These are phyloP conservation scores for Vulpes vulpes DNA, from an alignment of 2,113 vertebrate species.

Conservation along the genomic window DNA sequence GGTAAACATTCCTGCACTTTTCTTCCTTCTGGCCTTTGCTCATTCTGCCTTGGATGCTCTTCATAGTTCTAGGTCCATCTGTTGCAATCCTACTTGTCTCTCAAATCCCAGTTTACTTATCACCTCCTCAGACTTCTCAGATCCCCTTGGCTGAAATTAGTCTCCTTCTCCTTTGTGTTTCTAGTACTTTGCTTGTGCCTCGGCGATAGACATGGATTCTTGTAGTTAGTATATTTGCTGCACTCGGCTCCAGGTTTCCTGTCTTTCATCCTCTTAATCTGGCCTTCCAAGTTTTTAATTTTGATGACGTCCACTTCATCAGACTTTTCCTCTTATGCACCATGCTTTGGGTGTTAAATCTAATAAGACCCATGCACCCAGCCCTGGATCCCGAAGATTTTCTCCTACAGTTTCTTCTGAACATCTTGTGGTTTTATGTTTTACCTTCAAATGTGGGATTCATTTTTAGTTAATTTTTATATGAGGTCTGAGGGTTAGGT, in stretches of 20 bases:
- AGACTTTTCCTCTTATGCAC: background rate
- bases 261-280: background rate
- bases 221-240: background rate
- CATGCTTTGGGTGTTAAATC: background rate
- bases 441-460: background rate
- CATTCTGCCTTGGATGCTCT: background rate
- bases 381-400: background rate
- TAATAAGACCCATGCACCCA: background rate
- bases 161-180: background rate
- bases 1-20: background rate
- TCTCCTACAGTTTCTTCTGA: background rate
- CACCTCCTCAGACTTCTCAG: background rate
- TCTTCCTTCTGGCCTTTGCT: background rate
- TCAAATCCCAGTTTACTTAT: background rate
- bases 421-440: background rate
- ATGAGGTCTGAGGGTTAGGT: background rate
- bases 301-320: background rate
- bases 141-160: background rate
- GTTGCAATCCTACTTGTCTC: background rate
- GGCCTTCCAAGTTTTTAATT: background rate
- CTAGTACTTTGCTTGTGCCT: background rate
- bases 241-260: background rate
- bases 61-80: background rate
- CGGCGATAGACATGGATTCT: background rate
- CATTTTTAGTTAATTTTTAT: background rate